Conservation (phyloP, 30 jellyfish, hydroid and myxozoan species). For the Aurelia sp. region DNA sequence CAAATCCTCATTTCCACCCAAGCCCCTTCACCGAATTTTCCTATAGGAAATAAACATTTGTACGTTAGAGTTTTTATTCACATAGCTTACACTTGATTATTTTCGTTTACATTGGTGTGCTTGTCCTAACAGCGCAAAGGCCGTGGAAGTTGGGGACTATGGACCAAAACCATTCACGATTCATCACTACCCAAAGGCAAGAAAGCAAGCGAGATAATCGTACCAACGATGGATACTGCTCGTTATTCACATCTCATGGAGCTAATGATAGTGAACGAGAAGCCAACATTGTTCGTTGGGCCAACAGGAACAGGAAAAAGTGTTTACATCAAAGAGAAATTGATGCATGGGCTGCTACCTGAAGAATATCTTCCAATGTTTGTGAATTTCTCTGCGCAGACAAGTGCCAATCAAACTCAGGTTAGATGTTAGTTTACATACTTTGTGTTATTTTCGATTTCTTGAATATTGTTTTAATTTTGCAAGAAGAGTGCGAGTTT, state of each 20-base stretch:
- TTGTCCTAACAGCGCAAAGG: conserved; percentile 87
- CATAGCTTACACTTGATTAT: too few species aligned
- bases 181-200: conserved; percentile 87
- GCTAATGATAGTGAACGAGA: conserved; percentile 69
- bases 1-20: too few species aligned
- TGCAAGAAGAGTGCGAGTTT: too few species aligned
- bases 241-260: conserved; percentile 96
- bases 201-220: conserved; percentile 85
- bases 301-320: conserved; percentile 99
- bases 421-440: conserved; percentile 1
- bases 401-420: conserved; percentile 98
- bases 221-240: conserved; percentile 99
- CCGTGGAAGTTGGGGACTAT: conserved; percentile 93
- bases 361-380: conserved; percentile 93
- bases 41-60: too few species aligned
- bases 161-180: conserved; percentile 91
- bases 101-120: not conserved
- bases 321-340: conserved; percentile 90
- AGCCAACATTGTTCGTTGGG: conserved; percentile 92
- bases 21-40: too few species aligned
- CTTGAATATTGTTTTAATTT: too few species aligned
- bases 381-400: conserved; percentile 94
- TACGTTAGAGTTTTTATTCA: too few species aligned
- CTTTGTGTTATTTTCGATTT: too few species aligned
- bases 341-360: conserved; percentile 85